Evolutionary conservation across 2,797 vertebrate genomes (phyloP).

Genomic region (Varecia variegata): DNA sequence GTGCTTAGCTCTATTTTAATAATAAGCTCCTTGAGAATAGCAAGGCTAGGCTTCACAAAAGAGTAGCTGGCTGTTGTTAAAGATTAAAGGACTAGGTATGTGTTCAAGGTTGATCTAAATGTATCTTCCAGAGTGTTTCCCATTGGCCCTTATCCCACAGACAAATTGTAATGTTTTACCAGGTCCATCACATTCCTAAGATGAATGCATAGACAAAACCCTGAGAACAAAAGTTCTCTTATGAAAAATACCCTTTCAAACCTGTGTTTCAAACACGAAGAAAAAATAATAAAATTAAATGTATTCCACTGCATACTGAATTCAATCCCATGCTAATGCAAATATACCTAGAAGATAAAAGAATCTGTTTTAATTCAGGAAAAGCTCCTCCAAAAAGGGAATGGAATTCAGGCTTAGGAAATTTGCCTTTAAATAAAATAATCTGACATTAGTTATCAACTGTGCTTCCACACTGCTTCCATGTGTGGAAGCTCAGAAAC

Average conservation of each 20-base stretch:
- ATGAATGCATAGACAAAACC: conserved; percentile 4
- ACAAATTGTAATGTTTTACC: neutral
- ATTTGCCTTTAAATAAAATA: neutral
- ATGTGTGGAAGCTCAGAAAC: neutral
- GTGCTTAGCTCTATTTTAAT: conserved; percentile 35
- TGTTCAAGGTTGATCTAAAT: neutral
- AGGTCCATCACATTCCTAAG: neutral
- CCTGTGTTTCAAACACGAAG: conserved; percentile 5
- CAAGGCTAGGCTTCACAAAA: conserved; percentile 26
- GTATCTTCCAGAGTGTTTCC: neutral
- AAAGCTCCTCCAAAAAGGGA: neutral
- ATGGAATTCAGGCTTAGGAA: neutral
- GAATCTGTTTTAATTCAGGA: neutral
- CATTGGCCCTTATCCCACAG: neutral
- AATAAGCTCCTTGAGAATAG: conserved; percentile 40
- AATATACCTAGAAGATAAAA: neutral
- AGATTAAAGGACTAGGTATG: neutral
- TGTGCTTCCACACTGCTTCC: neutral
- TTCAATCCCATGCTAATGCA: neutral
- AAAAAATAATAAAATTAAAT: neutral
- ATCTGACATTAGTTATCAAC: neutral
- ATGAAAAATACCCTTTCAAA: neutral
- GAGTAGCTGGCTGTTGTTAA: neutral
- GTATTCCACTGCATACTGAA: neutral
- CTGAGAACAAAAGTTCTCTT: neutral